phyloP scores from a whole-genome alignment of 1,140 invertebrate species.

The Meteorus sp. region DNA sequence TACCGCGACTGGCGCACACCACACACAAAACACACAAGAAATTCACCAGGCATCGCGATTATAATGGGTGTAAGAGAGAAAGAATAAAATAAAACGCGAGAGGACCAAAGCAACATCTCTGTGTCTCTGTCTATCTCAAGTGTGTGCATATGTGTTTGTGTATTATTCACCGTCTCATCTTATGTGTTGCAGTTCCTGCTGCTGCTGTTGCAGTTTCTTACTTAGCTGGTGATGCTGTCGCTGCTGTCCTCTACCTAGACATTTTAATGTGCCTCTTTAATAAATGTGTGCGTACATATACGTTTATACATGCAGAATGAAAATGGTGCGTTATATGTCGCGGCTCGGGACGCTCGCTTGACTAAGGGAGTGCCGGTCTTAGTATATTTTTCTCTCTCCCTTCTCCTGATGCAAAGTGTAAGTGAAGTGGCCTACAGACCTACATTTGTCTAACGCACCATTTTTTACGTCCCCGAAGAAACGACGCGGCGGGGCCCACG shows the following conservation, averaged over 20 bases:
- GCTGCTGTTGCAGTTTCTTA: no score
- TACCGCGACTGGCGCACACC: no score
- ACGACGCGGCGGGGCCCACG: constrained; percentile 14
- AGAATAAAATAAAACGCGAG: no score
- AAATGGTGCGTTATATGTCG: constrained; percentile 30
- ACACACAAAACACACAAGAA: background rate
- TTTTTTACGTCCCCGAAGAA: constrained; percentile 21
- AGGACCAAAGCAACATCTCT: background rate
- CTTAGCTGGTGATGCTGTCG: no score
- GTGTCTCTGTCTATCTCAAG: background rate
- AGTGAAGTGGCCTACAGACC: constrained; percentile 72
- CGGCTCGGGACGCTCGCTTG: constrained; percentile 51
- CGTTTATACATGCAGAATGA: no score
- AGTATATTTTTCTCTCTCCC: constrained; percentile 16
- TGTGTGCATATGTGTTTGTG: no score
- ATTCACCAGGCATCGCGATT: constrained; percentile 10
- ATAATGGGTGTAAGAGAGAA: background rate
- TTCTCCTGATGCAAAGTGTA: constrained; percentile 62
- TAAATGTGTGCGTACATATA: background rate
- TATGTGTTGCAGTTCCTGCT: no score
- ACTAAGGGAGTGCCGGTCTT: constrained; percentile 55
- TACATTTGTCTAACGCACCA: constrained; percentile 64
- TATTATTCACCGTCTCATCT: background rate
- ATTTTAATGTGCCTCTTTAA: background rate
- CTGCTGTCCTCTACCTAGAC: background rate